These are phyloP conservation scores for Mormyrus lacerda DNA, from an alignment of 2,113 vertebrate genomes.

Conservation along the genomic window DNA sequence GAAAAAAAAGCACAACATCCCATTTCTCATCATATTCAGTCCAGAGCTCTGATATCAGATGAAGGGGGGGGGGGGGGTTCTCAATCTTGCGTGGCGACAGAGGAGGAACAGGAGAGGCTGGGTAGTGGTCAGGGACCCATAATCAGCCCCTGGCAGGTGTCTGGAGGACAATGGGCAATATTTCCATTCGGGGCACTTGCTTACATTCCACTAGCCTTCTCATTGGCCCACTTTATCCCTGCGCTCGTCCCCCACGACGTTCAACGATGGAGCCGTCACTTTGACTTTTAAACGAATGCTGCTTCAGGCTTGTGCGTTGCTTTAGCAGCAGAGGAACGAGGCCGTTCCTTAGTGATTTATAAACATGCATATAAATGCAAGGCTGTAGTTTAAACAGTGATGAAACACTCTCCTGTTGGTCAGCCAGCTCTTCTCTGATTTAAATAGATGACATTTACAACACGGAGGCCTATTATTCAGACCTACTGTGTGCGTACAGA, in stretches of 20 bases:
- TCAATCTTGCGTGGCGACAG: neutral
- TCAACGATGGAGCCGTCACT: constrained; percentile 32
- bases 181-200: constrained; percentile 6
- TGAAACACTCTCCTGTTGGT: constrained; percentile 77
- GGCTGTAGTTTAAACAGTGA: constrained; percentile 86
- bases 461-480: constrained; percentile 93
- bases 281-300: constrained; percentile 49
- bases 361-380: constrained; percentile 95
- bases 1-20: neutral
- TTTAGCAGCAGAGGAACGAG: constrained; percentile 57
- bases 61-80: neutral
- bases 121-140: constrained; percentile 7
- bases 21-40: neutral
- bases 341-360: constrained; percentile 87
- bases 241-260: constrained; percentile 19
- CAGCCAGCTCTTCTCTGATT: constrained; percentile 77
- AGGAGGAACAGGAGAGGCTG: neutral
- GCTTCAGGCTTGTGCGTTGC: neutral
- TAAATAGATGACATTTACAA: constrained; percentile 98
- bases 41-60: neutral
- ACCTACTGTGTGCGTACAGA: constrained; percentile 88
- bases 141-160: constrained; percentile 30
- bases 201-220: constrained; percentile 11
- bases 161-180: constrained; percentile 17
- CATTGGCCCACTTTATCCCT: neutral